Evolutionary conservation across 2,797 vertebrate genomes (phyloP).

Genomic region (Chaetodon trifasciatus): DNA sequence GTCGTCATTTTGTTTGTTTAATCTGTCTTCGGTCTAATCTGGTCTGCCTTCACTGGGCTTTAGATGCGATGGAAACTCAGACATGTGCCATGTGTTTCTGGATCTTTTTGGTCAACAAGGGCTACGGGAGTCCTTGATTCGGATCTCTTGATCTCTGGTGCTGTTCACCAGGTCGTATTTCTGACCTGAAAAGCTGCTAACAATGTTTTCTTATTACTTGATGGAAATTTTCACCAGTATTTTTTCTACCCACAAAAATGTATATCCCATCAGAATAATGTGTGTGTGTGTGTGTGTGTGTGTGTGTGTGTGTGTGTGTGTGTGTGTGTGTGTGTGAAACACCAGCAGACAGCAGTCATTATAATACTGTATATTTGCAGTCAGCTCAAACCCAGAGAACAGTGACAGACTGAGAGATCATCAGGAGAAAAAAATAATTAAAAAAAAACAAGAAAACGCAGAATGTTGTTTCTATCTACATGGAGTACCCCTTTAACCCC

Average conservation of each 20-base stretch:
- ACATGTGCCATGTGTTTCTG: not conserved
- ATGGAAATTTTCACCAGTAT: not conserved
- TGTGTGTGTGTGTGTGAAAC: constrained; percentile 23
- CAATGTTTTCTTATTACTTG: not conserved
- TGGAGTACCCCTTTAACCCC: constrained; percentile 65
- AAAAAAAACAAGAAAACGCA: constrained; percentile 62
- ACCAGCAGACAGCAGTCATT: constrained; percentile 59
- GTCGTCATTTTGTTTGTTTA: not conserved
- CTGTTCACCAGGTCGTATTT: not conserved
- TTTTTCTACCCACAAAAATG: not conserved
- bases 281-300: constrained; percentile 16
- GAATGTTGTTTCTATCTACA: constrained; percentile 80
- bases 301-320: constrained; percentile 22
- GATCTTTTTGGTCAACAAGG: not conserved
- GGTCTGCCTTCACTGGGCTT: no score
- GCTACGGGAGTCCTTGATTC: no score
- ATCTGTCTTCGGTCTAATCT: no score
- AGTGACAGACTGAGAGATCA: constrained; percentile 81
- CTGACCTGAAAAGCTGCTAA: no score
- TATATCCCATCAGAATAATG: not conserved
- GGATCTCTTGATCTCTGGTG: not conserved
- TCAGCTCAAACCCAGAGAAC: constrained; percentile 82
- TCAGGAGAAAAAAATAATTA: constrained; percentile 56
- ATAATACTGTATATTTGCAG: constrained; percentile 85
- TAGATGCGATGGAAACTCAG: no score